Conservation (phyloP, 2,113 vertebrate species). For the Puffinus mauretanicus region DNA sequence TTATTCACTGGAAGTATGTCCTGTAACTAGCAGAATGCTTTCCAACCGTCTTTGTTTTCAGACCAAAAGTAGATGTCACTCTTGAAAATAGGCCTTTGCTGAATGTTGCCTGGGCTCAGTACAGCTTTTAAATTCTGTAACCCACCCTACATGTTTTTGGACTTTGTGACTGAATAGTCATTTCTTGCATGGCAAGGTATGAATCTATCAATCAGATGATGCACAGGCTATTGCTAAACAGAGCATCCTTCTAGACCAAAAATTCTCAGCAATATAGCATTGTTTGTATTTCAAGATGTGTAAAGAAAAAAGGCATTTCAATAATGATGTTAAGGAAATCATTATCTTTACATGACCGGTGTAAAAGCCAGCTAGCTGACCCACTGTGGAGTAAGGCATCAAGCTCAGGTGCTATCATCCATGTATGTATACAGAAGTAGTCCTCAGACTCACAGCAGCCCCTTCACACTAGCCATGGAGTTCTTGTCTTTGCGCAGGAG, state of each 20-base stretch:
- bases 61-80: neutral
- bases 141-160: neutral
- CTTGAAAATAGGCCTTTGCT: neutral
- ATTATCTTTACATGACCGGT: neutral
- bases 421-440: neutral
- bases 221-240: neutral
- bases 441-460: neutral
- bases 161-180: neutral
- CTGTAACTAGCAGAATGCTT: neutral
- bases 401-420: neutral
- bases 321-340: neutral
- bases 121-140: neutral
- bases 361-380: neutral
- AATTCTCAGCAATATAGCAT: neutral
- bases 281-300: neutral
- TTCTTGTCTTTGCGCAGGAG: neutral
- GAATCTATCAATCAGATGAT: neutral
- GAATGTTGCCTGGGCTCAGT: neutral
- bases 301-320: neutral
- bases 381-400: neutral
- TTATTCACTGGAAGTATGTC: constrained; percentile 12
- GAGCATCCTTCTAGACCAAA: neutral
- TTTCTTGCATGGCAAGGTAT: neutral
- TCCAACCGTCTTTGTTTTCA: neutral
- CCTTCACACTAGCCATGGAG: neutral